Evolutionary conservation across 2,113 vertebrate species (phyloP), one percentile per base, ranked within the genome.

Genomic region (Notiomystis cincta): DNA sequence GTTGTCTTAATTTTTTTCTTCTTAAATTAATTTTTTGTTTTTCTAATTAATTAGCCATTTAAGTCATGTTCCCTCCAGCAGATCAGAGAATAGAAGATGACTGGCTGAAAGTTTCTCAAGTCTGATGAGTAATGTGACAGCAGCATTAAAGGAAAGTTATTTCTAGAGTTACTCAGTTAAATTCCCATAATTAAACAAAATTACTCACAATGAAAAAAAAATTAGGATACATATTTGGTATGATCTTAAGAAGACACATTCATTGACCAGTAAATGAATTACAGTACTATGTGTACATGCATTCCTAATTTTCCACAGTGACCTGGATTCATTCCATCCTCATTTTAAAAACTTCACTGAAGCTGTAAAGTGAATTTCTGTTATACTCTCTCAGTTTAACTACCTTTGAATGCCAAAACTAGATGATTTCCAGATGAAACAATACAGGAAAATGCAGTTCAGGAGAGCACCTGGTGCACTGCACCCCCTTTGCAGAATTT

Each of bases 281-380:
- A 19, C 10, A 45, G 42, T 31, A 8, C 12, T 38, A 50, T 6
- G 2, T 30, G 28, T 50, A 23, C 7, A 25, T 1, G 0, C 7
- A 79, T 24, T 73, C 28, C 40, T 48, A 22, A 64, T 69, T 57
- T 62, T 73, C 31, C 21, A 16, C 20, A 38, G 15, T 48, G 13
- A 13, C 13, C 31, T 67, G 13, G 44, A 25, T 79, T 75, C 9
- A 65, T 65, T 79, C 56, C 15, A 16, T 45, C 12, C 10, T 56
- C 23, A n/a, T 48, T 81, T 87, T 27, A 56, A 37, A 23, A 56
- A 42, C 6, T 37, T 37, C 33, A 17, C 15, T 35, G 33, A 44
- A 6, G 7, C 9, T n/a, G 12, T 30, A 87, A 65, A 61, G 45
- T 21, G 4, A 66, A 89, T 77, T 85, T 66, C 42, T 66, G 5